Base-by-base conservation (phyloP, 2,113 vertebrate genomes). In the Macrotus californicus region DNA sequence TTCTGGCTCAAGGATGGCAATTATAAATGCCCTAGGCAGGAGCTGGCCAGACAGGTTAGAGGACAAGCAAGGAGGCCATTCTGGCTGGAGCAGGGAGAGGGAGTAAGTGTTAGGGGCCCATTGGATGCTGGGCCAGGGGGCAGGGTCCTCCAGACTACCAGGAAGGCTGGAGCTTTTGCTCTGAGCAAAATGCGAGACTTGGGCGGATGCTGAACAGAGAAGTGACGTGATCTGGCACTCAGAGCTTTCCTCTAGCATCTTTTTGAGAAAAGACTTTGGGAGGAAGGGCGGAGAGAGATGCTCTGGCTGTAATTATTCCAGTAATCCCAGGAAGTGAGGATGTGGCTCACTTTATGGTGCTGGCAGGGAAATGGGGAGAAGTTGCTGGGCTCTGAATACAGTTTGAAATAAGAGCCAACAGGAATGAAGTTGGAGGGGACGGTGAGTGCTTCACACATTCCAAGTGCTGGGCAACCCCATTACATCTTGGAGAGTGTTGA, bases 401-500 rank as follows among this genome's bases (percentile, higher is more conserved):
- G 29, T n/a, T 81, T 41, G 67, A 76, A 67, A 86, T 2, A 0
- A 56, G 31, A 80, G 64, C 13, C 70, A 43, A 66, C 13, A 36
- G 6, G 18, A 66, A 31, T 54, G 19, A 43, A 87, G 7, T 19
- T 26, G 73, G 11, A 31, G 22, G 15, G 26, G 26, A 50, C 41
- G 34, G 18, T 16, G 3, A n/a, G 7, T 22, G 8, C 18, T 18
- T 19, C 5, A 21, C 5, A 24, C 5, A 14, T 41, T 4, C 24
- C 39, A 41, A 10, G 46, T 22, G 21, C 48, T 13, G 19, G 61
- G 22, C n/a, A 52, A 54, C 41, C 22, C 54, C 2, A 10, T 15
- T 43, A 31, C 12, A 36, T 91, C 52, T 50, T 50, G 10, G 3
- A 69, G 76, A 52, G 11, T 7, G 10, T 54, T 36, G 21, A 82